Evolutionary conservation across 2,888 invertebrate species (phyloP), one percentile per base, ranked within the genome.

Genomic region (Frankliniella intonsa): DNA sequence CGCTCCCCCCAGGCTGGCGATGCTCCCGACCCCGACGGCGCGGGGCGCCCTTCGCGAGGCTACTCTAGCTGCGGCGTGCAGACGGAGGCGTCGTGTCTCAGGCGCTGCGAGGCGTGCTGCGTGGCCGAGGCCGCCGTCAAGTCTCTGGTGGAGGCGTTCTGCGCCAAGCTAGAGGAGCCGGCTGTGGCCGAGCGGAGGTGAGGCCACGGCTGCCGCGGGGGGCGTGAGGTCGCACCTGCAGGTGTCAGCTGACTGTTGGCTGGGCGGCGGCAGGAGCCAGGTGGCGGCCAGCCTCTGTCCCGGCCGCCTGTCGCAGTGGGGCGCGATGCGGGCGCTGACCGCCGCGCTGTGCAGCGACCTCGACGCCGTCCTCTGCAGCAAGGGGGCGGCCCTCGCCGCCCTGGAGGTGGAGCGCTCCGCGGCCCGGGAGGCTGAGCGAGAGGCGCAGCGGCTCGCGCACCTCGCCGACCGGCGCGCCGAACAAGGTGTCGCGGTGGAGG

Each of bases 81-180:
- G 49, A 81, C 65, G n/a, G 69, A 81, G 25, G 49, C 27, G 10
- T 49, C 25, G 19, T 81, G 76, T 49, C 27, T 81, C 49, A 38
- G 76, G 49, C 50, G 55, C 19, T 62, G 65, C 65, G 76, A 69
- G 49, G 49, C 51, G 69, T 76, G 69, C 69, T 76, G 69, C 69
- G 69, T 76, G 69, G 69, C 69, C 22, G 69, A 76, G 69, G n/a
- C 69, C 69, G 69, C 69, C 69, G 69, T 76, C 69, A 76, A 76
- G 69, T 22, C 19, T 25, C 69, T 81, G 49, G 38, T 14, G 25
- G 11, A 65, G 27, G 51, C 27, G 25, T 55, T 81, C 49, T 49
- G 27, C 17, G 62, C n/a, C 62, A n/a, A 81, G 82, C 51, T 51
- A 7, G 80, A 55, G 51, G 82, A 80, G 50, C 80, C 80, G 80